phyloP scores from a whole-genome alignment of 2,888 invertebrate species.

The Phrixothrix hirtus region DNA sequence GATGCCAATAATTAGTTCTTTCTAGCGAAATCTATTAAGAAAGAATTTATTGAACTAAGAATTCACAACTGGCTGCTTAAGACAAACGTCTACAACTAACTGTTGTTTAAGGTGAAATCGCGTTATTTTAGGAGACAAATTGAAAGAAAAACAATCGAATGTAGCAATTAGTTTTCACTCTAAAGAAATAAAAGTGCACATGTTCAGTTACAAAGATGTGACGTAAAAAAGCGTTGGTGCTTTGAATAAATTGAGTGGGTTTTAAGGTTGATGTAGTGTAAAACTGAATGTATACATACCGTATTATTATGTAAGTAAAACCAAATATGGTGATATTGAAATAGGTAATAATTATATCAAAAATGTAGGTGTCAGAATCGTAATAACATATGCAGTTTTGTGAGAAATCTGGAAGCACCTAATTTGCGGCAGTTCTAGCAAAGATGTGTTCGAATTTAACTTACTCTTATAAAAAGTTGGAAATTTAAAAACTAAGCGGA shows the following conservation, averaged over 20 bases:
- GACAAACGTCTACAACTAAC: too few species aligned
- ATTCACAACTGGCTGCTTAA: too few species aligned
- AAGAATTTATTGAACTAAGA: too few species aligned
- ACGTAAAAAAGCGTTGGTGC: slow-evolving; percentile 44
- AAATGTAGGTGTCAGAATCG: slow-evolving; percentile 27
- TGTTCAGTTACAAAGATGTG: slow-evolving; percentile 31
- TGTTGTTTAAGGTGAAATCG: too few species aligned
- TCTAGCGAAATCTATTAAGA: too few species aligned
- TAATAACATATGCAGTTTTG: slow-evolving; percentile 21
- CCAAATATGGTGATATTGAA: slow-evolving; percentile 41
- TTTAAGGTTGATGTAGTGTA: slow-evolving; percentile 38
- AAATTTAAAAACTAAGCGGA: too few species aligned
- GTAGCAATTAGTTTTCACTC: background rate
- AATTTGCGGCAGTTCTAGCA: slow-evolving; percentile 6
- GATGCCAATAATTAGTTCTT: too few species aligned
- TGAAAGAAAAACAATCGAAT: too few species aligned
- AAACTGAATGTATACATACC: slow-evolving; percentile 33
- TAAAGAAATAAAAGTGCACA: slow-evolving; percentile 17
- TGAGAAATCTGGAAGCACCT: slow-evolving; percentile 20
- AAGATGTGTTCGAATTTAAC: background rate
- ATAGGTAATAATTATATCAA: slow-evolving; percentile 39
- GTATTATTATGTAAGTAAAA: slow-evolving; percentile 40
- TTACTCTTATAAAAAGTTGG: too few species aligned
- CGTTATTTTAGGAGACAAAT: too few species aligned
- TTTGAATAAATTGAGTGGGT: slow-evolving; percentile 43